Conservation (phyloP, 37 sponge, comb jelly and placozoan species). For the Amphimedon queenslandica region DNA sequence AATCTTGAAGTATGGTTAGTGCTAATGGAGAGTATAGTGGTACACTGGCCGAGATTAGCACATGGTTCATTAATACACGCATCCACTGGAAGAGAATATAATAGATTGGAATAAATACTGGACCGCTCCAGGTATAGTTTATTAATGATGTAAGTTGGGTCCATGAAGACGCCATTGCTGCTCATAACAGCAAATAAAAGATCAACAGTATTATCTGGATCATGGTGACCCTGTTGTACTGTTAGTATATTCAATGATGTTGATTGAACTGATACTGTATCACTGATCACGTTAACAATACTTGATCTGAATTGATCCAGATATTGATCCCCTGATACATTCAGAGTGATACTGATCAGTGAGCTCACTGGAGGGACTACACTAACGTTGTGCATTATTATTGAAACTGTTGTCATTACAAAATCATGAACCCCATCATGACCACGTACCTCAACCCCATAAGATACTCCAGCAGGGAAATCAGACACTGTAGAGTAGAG, state of each 20-base stretch:
- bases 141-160: conserved; percentile 13
- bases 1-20: neutral
- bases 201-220: conserved; percentile 31
- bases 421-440: conserved; percentile 11
- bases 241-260: conserved; percentile 12
- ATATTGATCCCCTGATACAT: conserved; percentile 2
- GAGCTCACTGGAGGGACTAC: neutral
- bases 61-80: conserved; percentile 52
- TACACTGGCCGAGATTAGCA: conserved; percentile 39
- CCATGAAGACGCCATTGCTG: neutral
- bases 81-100: conserved; percentile 40
- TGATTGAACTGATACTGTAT: neutral
- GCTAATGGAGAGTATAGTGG: neutral
- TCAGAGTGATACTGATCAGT: conserved; percentile 19
- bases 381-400: conserved; percentile 32
- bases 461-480: conserved; percentile 6
- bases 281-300: neutral
- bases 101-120: neutral
- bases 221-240: conserved; percentile 20
- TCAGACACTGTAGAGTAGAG: neutral
- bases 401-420: conserved; percentile 20
- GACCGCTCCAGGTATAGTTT: conserved; percentile 10
- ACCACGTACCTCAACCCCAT: conserved; percentile 17
- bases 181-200: conserved; percentile 17
- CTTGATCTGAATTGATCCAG: neutral